Base-by-base conservation (phyloP, 2,113 vertebrate genomes). In the Alaudala cheleensis region DNA sequence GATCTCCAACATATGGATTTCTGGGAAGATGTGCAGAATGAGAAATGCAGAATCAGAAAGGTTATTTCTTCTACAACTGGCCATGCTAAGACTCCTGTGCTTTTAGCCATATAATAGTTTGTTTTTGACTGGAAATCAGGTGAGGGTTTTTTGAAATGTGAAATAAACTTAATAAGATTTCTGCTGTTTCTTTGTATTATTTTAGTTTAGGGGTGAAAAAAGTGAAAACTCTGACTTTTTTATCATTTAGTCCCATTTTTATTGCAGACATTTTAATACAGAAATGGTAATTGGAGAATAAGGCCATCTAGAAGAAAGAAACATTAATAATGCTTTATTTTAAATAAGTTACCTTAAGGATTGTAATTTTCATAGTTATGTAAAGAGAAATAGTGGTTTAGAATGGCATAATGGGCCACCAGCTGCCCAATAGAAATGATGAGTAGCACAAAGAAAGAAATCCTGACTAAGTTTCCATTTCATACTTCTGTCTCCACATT, bases 1-100 rank as follows among this genome's bases (percentile, higher is more conserved):
- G 1, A 0, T 45, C 26, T 61, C 61, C 2, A 6, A 1, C 17
- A 4, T 45, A 24, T 44, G 33, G 25, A 18, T 70, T 50, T 64
- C 58, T 39, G 20, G 25, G 47, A 7, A 42, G 20, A 73, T 0
- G 20, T 31, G 8, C 34, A 77, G 37, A 72, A 73, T 70, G 8
- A 87, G 12, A 78, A 81, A 78, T 31, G 6, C 7, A 70, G 72
- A 60, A 74, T 29, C 11, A 45, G 45, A 37, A 85, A 66, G 12
- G 3, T 22, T 58, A 56, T 28, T 79, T 84, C 19, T 85, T 87
- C 49, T 58, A 64, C 22, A 60, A 70, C 49, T 31, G 49, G 10
- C 9, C 11, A 8, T 12, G 7, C 25, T 84, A 77, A 47, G 6
- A 34, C 11, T 73, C 13, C 9, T 78, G 14, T 14, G 18, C 37